Conservation (phyloP, 2,888 invertebrate genomes). For the Cheilosia pagana region DNA sequence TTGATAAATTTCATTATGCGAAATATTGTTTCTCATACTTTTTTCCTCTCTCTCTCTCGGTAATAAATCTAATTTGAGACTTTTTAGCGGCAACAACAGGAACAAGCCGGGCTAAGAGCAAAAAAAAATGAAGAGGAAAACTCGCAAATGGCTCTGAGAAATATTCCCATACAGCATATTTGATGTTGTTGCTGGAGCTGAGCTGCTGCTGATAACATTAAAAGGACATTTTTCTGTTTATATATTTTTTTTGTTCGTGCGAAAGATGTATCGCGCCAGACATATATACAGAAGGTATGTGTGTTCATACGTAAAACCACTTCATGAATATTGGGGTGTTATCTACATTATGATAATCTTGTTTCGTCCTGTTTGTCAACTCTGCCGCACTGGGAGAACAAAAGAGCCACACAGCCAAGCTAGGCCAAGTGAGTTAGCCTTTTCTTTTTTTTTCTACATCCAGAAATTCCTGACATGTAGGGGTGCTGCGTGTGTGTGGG, state of each 20-base stretch:
- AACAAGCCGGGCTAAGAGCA: conserved; percentile 25
- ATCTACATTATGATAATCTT: conserved; percentile 73
- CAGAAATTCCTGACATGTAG: conserved; percentile 9
- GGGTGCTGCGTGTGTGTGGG: background rate
- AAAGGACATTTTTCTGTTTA: conserved; percentile 31
- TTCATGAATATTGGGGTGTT: conserved; percentile 74
- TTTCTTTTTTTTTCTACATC: conserved; percentile 13
- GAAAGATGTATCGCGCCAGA: conserved; percentile 39
- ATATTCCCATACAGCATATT: conserved; percentile 45
- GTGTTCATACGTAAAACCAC: conserved; percentile 64
- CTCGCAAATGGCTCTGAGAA: conserved; percentile 60
- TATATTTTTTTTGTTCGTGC: conserved; percentile 19
- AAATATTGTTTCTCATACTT: conserved; percentile 67
- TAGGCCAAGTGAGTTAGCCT: conserved; percentile 44
- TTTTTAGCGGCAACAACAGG: conserved; percentile 51
- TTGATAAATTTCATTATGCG: conserved; percentile 73
- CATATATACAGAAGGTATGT: conserved; percentile 3
- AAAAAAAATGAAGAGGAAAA: conserved; percentile 31
- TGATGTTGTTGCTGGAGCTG: conserved; percentile 33
- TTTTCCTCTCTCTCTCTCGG: conserved; percentile 8
- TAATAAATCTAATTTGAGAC: conserved; percentile 73
- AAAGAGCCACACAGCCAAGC: conserved; percentile 30
- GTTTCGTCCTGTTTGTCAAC: conserved; percentile 69
- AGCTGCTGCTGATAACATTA: conserved; percentile 70
- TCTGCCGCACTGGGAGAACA: conserved; percentile 55